Conservation (phyloP, 1,140 invertebrate species). For the Carcinoscorpius rotundicauda region DNA sequence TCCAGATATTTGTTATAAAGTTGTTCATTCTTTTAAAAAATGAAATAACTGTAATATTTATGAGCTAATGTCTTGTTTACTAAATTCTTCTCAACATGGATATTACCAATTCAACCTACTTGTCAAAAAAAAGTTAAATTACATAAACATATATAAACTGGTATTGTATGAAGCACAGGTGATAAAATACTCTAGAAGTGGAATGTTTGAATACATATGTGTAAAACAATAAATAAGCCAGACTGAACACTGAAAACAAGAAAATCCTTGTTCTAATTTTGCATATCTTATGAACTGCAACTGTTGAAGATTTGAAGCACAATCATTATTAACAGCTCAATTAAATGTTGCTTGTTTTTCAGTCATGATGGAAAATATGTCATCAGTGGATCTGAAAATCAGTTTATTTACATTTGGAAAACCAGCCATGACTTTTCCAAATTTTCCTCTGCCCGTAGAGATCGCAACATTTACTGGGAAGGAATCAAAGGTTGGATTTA, state of each 20-base stretch:
- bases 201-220: neutral
- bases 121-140: too few relatives aligned
- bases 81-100: too few relatives aligned
- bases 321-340: slow-evolving; percentile 2
- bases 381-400: slow-evolving; percentile 94
- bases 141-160: too few relatives aligned
- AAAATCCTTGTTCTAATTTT: neutral
- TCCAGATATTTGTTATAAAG: too few relatives aligned
- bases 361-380: slow-evolving; percentile 95
- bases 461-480: slow-evolving; percentile 96
- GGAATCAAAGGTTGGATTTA: slow-evolving; percentile 58
- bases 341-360: slow-evolving; percentile 13
- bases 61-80: too few relatives aligned
- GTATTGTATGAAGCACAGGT: neutral
- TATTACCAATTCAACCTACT: too few relatives aligned
- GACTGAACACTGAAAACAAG: neutral
- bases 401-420: slow-evolving; percentile 93
- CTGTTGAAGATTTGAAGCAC: neutral
- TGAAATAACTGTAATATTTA: too few relatives aligned
- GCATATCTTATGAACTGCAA: neutral
- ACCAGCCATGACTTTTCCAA: slow-evolving; percentile 93
- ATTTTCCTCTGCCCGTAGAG: slow-evolving; percentile 81
- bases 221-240: neutral
- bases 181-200: neutral
- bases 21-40: too few relatives aligned